These are phyloP conservation scores for Saimiri boliviensis DNA, from an alignment of 2,113 vertebrate species.

Conservation along the genomic window DNA sequence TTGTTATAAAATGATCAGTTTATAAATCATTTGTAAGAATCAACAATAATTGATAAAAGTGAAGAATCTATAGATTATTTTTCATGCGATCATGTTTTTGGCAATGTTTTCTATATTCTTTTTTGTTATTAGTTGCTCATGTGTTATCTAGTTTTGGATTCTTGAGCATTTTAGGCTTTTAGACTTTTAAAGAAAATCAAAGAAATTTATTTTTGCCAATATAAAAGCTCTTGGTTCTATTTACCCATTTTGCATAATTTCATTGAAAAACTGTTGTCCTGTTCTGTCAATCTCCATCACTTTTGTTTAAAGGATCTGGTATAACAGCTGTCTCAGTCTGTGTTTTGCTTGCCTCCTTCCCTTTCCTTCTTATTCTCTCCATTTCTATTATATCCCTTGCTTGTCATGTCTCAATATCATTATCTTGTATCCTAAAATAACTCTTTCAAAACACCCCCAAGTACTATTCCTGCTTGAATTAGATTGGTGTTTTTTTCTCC, in stretches of 20 bases:
- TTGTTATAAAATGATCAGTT: not conserved
- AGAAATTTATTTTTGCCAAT: slow-evolving; percentile 56
- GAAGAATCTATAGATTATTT: not conserved
- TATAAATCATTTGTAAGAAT: slow-evolving; percentile 25
- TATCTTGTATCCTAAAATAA: slow-evolving; percentile 26
- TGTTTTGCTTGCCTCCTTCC: not conserved
- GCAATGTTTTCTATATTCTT: not conserved
- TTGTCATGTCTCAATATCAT: not conserved
- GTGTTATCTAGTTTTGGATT: slow-evolving; percentile 3
- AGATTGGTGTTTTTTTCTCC: not conserved
- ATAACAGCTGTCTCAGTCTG: slow-evolving; percentile 47
- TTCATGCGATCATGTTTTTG: not conserved
- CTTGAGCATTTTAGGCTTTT: slow-evolving; percentile 5
- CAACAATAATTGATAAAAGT: not conserved
- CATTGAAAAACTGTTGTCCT: slow-evolving; percentile 50
- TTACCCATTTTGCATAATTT: slow-evolving; percentile 65
- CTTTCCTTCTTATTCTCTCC: not conserved
- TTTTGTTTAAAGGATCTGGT: slow-evolving; percentile 61
- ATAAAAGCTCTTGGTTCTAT: slow-evolving; percentile 55
- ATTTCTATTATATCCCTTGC: not conserved
- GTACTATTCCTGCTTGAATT: not conserved
- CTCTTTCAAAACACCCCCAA: not conserved
- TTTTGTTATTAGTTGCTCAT: not conserved
- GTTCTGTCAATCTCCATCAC: not conserved
- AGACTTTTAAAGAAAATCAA: slow-evolving; percentile 53